These are phyloP conservation scores for Pygoscelis antarcticus DNA, from an alignment of 2,113 vertebrate species.

Conservation along the genomic window DNA sequence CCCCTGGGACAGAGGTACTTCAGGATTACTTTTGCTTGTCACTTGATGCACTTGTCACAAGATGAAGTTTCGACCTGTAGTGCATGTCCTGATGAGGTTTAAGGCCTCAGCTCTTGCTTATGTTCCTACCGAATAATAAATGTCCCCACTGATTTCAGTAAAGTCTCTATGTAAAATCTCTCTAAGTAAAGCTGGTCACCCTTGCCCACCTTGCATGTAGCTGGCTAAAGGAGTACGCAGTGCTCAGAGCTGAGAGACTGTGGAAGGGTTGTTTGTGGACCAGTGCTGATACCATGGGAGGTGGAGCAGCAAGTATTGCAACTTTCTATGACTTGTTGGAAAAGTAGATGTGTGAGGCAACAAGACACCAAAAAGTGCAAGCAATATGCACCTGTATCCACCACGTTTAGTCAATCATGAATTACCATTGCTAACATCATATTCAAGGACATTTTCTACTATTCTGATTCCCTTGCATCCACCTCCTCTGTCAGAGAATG, in stretches of 20 bases:
- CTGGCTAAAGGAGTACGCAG: not conserved
- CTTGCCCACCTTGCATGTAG: not conserved
- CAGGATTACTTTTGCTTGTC: not conserved
- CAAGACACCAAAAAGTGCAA: not conserved
- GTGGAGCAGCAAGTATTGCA: not conserved
- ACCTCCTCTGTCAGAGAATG: not conserved
- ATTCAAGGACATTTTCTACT: not conserved
- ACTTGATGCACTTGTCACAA: not conserved
- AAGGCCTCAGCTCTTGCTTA: not conserved
- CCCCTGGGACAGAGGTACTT: not conserved
- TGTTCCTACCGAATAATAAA: not conserved
- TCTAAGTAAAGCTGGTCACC: not conserved
- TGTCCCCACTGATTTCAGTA: not conserved
- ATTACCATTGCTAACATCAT: not conserved
- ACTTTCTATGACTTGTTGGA: not conserved
- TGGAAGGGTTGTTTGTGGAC: not conserved
- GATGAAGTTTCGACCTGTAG: not conserved
- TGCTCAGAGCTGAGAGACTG: not conserved
- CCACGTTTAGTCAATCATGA: not conserved
- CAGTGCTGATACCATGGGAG: not conserved
- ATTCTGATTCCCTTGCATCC: not conserved
- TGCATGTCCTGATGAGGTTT: not conserved
- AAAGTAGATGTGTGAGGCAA: not conserved
- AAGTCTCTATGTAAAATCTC: not conserved
- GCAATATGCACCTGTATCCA: rapidly evolving